Evolutionary conservation across 2,113 vertebrate species (phyloP), one percentile per base, ranked within the genome.

Genomic region (Sclerurus mexicanus): DNA sequence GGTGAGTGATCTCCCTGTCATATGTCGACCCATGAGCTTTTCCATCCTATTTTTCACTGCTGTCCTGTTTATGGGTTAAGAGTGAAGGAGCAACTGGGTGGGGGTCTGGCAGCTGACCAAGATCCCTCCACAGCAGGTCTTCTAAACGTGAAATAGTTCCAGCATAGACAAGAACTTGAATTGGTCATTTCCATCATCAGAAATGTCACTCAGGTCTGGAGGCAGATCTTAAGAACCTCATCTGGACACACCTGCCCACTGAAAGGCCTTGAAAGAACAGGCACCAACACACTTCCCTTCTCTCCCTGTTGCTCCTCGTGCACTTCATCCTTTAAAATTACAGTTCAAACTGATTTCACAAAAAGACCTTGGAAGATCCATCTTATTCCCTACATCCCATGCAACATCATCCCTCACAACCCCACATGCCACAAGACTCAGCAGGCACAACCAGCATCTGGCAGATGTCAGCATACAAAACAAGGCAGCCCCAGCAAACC

Each of bases 271-370:
- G 33, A 73, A 55, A 78, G 60, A 4, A 40, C 33, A 27, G 12
- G 21, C 8, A 75, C 3, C 18, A 17, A 5, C 55, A 49, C 64
- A 67, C 7, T 15, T 72, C n/a, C 47, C 27, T 19, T 47, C 67
- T 37, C 31, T 11, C 39, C 9, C 30, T 42, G 9, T 12, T 47
- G 5, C 53, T 67, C 42, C 50, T 77, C 30, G 12, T 19, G 56
- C 12, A 31, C 18, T 24, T 40, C 11, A 44, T 46, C 33, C 28
- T 16, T 27, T 24, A 58, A 18, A 14, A 35, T 12, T 13, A 31
- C 15, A 55, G 13, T n/a, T 16, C 40, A 13, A 46, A 30, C 2
- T 0, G 0, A 10, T 64, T 64, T 10, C 19, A 49, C 47, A 47
- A 3, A 1, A 87, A 49, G 12, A 6, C 16, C 59, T 19, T 4